phyloP scores from a whole-genome alignment of 2,113 vertebrate species.

The Tachysurus vachellii region DNA sequence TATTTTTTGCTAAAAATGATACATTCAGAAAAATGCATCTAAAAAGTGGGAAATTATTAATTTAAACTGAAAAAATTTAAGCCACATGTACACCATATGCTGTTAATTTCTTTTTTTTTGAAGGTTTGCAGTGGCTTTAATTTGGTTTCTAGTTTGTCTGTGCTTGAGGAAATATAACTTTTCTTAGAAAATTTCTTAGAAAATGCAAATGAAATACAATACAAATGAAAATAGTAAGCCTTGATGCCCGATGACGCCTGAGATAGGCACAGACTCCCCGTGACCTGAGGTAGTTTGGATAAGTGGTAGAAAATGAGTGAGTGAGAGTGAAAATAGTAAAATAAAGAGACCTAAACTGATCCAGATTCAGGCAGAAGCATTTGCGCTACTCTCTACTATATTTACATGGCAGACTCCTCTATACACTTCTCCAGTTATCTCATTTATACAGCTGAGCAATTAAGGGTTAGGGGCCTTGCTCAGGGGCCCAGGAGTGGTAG shows the following conservation, averaged over 20 bases:
- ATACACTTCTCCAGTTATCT: too few relatives aligned
- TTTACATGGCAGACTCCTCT: too few relatives aligned
- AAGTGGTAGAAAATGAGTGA: too few relatives aligned
- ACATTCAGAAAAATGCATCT: neutral
- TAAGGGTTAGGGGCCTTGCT: too few relatives aligned
- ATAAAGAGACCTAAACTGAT: neutral
- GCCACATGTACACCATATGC: neutral
- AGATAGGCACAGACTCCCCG: too few relatives aligned
- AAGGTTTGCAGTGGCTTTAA: neutral
- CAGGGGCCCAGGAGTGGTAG: too few relatives aligned
- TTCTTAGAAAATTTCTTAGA: neutral
- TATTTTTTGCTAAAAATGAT: neutral
- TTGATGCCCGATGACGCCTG: too few relatives aligned
- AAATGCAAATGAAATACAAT: too few relatives aligned
- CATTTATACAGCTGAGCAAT: too few relatives aligned
- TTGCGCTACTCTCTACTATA: neutral
- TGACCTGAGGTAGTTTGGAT: too few relatives aligned
- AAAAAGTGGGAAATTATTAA: neutral
- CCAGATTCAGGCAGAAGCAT: neutral
- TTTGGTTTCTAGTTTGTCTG: neutral
- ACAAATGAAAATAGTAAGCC: neutral
- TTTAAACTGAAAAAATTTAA: neutral
- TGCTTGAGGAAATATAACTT: neutral
- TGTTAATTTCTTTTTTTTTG: neutral
- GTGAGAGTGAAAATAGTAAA: too few relatives aligned